phyloP scores from a whole-genome alignment of 2,113 vertebrate species.

The Sinocyclocheilus anshuiensis region DNA sequence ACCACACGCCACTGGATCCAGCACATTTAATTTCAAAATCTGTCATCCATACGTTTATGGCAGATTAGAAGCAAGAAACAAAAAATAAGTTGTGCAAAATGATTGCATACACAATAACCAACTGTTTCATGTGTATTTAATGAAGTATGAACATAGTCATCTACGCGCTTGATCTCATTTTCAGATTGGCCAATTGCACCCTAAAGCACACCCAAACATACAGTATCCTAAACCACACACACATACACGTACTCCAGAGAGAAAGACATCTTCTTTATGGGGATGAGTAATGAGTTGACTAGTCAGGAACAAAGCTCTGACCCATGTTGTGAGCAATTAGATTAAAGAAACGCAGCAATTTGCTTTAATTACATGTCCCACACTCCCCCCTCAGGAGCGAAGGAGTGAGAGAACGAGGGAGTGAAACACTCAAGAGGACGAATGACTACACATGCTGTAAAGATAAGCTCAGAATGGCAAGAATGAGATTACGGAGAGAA shows the following conservation, averaged over 20 bases:
- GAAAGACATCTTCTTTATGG: conserved; percentile 33
- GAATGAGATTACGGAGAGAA: not conserved
- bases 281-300: conserved; percentile 47
- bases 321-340: conserved; percentile 55
- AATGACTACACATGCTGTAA: conserved; percentile 29
- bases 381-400: conserved; percentile 26
- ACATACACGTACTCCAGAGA: not conserved
- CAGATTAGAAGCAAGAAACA: not conserved
- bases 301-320: conserved; percentile 52
- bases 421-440: conserved; percentile 30
- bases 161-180: not conserved
- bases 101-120: not conserved
- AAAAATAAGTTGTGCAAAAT: conserved; percentile 7
- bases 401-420: conserved; percentile 35
- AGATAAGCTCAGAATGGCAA: conserved; percentile 41
- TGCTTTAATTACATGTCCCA: conserved; percentile 55
- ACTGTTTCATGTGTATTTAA: not conserved
- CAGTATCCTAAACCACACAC: not conserved
- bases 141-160: not conserved
- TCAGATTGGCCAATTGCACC: not conserved
- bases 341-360: conserved; percentile 55
- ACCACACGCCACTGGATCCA: not conserved
- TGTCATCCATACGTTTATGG: not conserved
- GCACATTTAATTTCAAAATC: conserved; percentile 2
- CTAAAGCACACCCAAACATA: not conserved